Evolutionary conservation across 1,140 invertebrate species (phyloP).

Genomic region (Drosophila parabipectinata): DNA sequence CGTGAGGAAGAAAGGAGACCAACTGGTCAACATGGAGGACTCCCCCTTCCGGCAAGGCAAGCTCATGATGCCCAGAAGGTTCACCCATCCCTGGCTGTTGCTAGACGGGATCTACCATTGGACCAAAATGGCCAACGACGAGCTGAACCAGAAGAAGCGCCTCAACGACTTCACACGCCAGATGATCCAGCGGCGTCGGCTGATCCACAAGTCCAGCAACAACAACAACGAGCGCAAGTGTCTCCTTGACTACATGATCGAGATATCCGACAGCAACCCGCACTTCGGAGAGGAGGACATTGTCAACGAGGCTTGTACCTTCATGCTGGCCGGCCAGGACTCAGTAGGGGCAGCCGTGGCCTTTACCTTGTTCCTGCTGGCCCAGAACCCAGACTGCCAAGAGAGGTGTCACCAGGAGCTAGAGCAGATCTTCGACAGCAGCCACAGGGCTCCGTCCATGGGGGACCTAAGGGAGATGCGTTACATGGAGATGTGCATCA

Average conservation of each 20-base stretch:
- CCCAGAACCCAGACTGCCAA: slow-evolving; percentile 87
- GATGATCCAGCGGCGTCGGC: slow-evolving; percentile 75
- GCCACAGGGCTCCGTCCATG: slow-evolving; percentile 84
- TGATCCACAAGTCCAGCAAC: slow-evolving; percentile 51
- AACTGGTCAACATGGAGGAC: slow-evolving; percentile 81
- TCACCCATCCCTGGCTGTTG: slow-evolving; percentile 88
- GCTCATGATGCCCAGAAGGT: slow-evolving; percentile 85
- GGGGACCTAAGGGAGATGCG: slow-evolving; percentile 87
- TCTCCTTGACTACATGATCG: slow-evolving; percentile 88
- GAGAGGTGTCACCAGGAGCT: slow-evolving; percentile 87
- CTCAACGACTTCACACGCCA: slow-evolving; percentile 87
- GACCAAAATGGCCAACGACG: slow-evolving; percentile 86
- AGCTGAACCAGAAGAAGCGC: slow-evolving; percentile 86
- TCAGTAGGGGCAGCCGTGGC: slow-evolving; percentile 88
- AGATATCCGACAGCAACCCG: slow-evolving; percentile 85
- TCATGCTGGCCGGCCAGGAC: slow-evolving; percentile 92
- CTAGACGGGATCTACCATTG: slow-evolving; percentile 87
- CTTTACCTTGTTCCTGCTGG: slow-evolving; percentile 87
- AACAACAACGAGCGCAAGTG: slow-evolving; percentile 51
- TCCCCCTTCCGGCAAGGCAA: slow-evolving; percentile 86
- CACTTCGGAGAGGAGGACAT: slow-evolving; percentile 89
- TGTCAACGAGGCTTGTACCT: slow-evolving; percentile 89
- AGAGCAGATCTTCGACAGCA: slow-evolving; percentile 85
- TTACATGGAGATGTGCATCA: slow-evolving; percentile 89
- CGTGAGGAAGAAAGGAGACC: slow-evolving; percentile 58